phyloP scores from a whole-genome alignment of 2,113 vertebrate species.

The Lophochroa leadbeateri region DNA sequence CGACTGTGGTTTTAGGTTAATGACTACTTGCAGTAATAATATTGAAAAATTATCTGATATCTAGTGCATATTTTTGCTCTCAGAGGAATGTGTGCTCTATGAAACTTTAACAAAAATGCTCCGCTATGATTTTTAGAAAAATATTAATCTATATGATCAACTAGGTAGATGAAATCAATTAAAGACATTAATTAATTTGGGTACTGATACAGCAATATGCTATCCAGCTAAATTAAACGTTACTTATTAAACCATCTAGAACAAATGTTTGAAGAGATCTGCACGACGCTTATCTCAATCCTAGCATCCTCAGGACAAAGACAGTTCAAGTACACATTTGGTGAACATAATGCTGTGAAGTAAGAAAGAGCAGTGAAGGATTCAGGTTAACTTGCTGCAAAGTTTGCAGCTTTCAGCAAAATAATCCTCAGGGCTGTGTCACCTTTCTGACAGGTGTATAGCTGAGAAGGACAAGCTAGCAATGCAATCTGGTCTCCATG shows the following conservation, averaged over 20 bases:
- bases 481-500: background rate
- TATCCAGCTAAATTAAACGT: background rate
- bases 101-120: background rate
- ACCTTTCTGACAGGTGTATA: background rate
- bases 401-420: background rate
- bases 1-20: conserved; percentile 31
- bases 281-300: background rate
- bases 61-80: conserved; percentile 7
- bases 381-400: background rate
- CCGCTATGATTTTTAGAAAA: background rate
- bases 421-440: background rate
- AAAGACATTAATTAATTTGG: conserved; percentile 12
- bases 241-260: background rate
- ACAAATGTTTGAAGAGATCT: background rate
- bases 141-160: conserved; percentile 13
- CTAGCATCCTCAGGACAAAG: background rate
- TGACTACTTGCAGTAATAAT: conserved; percentile 26
- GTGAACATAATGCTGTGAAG: background rate
- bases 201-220: background rate
- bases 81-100: background rate
- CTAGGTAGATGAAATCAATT: conserved; percentile 28
- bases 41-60: conserved; percentile 19
- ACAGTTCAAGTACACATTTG: background rate
- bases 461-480: background rate
- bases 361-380: background rate